phyloP scores from a whole-genome alignment of 2,113 vertebrate species.

The Lichenostomus cassidix region DNA sequence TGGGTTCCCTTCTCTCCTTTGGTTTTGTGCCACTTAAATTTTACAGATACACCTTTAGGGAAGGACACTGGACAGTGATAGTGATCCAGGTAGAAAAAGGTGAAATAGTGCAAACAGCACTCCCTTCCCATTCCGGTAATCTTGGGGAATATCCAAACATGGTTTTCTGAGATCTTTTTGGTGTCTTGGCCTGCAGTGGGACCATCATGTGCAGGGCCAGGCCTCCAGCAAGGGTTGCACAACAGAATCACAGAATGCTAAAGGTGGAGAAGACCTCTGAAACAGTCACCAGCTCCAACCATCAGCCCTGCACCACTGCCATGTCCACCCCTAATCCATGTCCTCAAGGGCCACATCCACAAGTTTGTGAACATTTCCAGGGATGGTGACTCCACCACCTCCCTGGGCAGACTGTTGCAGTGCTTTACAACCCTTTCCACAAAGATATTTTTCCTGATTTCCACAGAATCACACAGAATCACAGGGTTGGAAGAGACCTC shows the following conservation, averaged over 20 bases:
- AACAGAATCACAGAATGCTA: background rate
- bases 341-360: background rate
- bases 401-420: background rate
- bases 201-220: fast-evolving
- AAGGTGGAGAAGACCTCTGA: background rate
- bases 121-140: too few relatives aligned
- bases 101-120: background rate
- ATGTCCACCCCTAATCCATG: background rate
- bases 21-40: background rate
- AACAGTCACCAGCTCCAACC: too few relatives aligned
- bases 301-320: background rate
- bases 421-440: background rate
- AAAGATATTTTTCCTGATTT: background rate
- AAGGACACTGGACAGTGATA: background rate
- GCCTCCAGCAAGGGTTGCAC: background rate
- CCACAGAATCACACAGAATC: too few relatives aligned
- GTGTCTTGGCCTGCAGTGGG: background rate
- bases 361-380: background rate
- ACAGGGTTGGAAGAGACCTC: too few relatives aligned
- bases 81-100: background rate
- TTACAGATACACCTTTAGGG: background rate
- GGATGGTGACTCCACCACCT: background rate
- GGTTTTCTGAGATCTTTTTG: background rate
- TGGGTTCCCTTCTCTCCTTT: background rate
- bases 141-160: background rate